Evolutionary conservation across 37 sponge, comb jelly and placozoan genomes (phyloP), one percentile per base, ranked within the genome.

Genomic region (Theonella swinhoei): DNA sequence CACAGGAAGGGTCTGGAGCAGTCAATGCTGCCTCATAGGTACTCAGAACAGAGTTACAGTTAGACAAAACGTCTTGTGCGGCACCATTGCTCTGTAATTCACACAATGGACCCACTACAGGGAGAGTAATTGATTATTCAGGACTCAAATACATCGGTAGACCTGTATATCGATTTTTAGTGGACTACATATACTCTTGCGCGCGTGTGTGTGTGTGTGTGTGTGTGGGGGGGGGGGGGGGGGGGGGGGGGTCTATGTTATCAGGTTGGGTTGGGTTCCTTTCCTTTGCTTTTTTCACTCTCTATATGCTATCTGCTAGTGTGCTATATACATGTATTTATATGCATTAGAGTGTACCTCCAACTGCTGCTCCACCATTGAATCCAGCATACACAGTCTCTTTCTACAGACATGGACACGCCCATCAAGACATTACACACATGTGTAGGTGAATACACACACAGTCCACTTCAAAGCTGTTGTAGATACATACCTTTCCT

Each of bases 301-400:
- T n/a, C n/a, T n/a, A n/a, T n/a, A n/a, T n/a, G n/a, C n/a, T n/a
- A n/a, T n/a, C n/a, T n/a, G n/a, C n/a, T n/a, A n/a, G n/a, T n/a
- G n/a, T n/a, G n/a, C n/a, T n/a, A n/a, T n/a, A n/a, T n/a, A n/a
- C n/a, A n/a, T n/a, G n/a, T n/a, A n/a, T n/a, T 64, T 23, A 62
- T 20, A 4, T 77, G 39, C 22, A 2, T 24, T 30, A 3, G 14
- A 59, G 26, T 11, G 30, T 39, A 24, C 34, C 23, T 9, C 8
- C 26, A 5, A 36, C 25, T 64, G 22, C 24, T 62, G 34, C 47
- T 29, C 38, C 58, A 5, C 73, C 88, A 69, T 42, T 34, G 61
- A 85, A 81, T 11, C 88, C 88, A 3, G 88, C 88, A 88, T 81
- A 88, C 62, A 88, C 88, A 26, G 63, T 68, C 61, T 88, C 88